These are phyloP conservation scores for Drosophila fulvimacula DNA, from an alignment of 2,888 invertebrate genomes.

Conservation along the genomic window DNA sequence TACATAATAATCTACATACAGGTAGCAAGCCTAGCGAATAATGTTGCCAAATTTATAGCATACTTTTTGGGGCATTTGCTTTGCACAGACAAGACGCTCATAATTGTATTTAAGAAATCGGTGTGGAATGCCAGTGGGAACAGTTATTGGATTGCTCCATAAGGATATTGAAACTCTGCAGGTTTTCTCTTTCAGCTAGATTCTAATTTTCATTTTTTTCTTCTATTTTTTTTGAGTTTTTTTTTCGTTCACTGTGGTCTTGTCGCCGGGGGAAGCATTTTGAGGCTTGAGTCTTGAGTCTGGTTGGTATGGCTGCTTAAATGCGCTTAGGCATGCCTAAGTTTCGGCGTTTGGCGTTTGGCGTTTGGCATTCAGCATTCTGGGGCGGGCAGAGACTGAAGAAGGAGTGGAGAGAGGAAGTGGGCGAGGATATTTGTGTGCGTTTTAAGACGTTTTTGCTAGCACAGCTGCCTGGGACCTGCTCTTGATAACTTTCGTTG, in stretches of 20 bases:
- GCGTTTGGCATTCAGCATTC: neutral
- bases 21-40: no score
- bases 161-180: constrained; percentile 48
- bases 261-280: constrained; percentile 46
- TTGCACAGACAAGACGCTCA: neutral
- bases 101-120: constrained; percentile 36
- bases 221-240: neutral
- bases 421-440: constrained; percentile 1
- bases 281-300: constrained; percentile 35
- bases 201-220: neutral
- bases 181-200: constrained; percentile 7
- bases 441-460: constrained; percentile 33
- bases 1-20: neutral
- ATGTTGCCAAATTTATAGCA: constrained; percentile 11
- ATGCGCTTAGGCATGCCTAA: constrained; percentile 50
- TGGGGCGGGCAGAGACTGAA: neutral
- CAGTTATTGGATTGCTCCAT: constrained; percentile 44
- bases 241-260: constrained; percentile 26
- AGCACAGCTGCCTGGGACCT: neutral
- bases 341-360: constrained; percentile 30
- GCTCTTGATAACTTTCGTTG: constrained; percentile 49
- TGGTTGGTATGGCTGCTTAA: constrained; percentile 42
- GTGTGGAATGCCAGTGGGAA: constrained; percentile 33
- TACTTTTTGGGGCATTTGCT: constrained; percentile 24
- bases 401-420: neutral